Evolutionary conservation across 1,140 invertebrate genomes (phyloP).

Genomic region (Leptoteleia sp.): DNA sequence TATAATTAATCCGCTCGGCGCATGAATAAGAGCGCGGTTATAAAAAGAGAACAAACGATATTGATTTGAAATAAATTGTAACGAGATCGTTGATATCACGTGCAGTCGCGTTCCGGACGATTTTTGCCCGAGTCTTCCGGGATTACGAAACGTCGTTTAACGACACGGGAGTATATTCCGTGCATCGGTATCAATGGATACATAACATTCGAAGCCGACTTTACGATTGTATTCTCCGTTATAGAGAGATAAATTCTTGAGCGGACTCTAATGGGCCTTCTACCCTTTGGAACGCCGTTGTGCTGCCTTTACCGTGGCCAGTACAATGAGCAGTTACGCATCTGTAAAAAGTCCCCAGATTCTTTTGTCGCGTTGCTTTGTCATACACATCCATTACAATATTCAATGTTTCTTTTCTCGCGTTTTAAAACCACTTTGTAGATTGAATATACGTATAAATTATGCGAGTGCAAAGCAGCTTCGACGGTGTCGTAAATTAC

Average conservation of each 20-base stretch:
- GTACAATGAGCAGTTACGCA: constrained; percentile 66
- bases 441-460: constrained; percentile 38
- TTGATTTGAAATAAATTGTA: constrained; percentile 56
- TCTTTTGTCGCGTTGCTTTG: constrained; percentile 63
- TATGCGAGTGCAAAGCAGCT: constrained; percentile 19
- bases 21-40: constrained; percentile 14
- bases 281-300: constrained; percentile 64
- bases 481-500: constrained; percentile 24
- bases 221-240: constrained; percentile 76
- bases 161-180: constrained; percentile 63
- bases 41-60: constrained; percentile 49
- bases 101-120: constrained; percentile 39
- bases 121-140: constrained; percentile 66
- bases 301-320: constrained; percentile 24
- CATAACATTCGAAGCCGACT: constrained; percentile 67
- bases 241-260: constrained; percentile 75
- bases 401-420: constrained; percentile 54
- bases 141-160: constrained; percentile 70
- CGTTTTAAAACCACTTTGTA: constrained; percentile 36
- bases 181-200: constrained; percentile 70
- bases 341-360: constrained; percentile 54
- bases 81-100: constrained; percentile 66
- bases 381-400: constrained; percentile 55
- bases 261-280: constrained; percentile 74
- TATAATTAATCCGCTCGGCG: constrained; percentile 37